Base-by-base conservation (phyloP, 2,113 vertebrate species). In the Chloebia gouldiae region DNA sequence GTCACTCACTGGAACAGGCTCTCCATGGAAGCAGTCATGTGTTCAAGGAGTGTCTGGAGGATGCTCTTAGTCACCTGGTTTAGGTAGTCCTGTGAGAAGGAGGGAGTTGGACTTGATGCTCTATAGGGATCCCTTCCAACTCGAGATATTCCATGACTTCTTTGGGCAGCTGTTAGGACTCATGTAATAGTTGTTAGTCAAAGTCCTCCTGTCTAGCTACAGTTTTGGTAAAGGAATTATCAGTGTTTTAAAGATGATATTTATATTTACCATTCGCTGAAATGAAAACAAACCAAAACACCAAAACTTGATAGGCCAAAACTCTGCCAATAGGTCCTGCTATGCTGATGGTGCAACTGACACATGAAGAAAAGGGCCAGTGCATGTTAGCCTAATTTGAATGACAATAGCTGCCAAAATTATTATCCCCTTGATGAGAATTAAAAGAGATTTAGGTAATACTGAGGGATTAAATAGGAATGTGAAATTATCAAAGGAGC, bases 41-140 rank as follows among this genome's bases (percentile, higher is more conserved):
- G 33, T 59, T 56, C 76, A 69, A 45, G 54, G 13, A 60, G 24
- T 6, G 0, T 81, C 60, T 69, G 45, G 31, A 56, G 4, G 1
- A 83, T 6, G 7, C 11, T 83, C 10, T 53, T 66, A 28, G 6
- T 28, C 23, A 65, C 35, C n/a, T 9, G 12, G 18, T 51, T 65
- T 81, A 69, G 15, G n/a, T 65, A 47, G 30, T n/a, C 15, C 40
- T 65, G 15, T 1, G 1, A 72, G 39, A 15, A 86, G 19, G 16
- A 80, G 12, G 31, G 22, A 35, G 11, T 5, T 66, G 47, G 24
- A 70, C 8, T 27, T 0, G 0, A 3, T 81, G 33, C 3, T 59
- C 42, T 25, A 57, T 53, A 68, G 16, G 8, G 8, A 30, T 64
- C 23, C 7, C 13, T 51, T 78, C n/a, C 35, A 83, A 7, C 10